Evolutionary conservation across 2,797 vertebrate species (phyloP), one percentile per base, ranked within the genome.

Genomic region (Pygocentrus nattereri): DNA sequence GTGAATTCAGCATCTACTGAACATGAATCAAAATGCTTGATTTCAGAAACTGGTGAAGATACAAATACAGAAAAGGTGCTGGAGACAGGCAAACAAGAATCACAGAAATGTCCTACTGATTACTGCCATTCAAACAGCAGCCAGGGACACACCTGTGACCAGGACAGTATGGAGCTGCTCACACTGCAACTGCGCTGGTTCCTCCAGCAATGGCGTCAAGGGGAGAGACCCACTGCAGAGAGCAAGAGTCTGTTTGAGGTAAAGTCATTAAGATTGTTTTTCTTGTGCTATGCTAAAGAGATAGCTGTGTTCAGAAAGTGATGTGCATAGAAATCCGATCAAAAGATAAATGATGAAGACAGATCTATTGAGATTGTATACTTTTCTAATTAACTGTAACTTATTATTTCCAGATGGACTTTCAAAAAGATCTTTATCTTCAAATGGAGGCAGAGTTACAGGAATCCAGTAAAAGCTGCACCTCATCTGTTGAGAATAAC

Each of bases 161-260:
- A 95, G 93, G 95, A 97, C 74, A 90, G 95, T 67, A 96, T 97
- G 75, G 92, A 95, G 78, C 91, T 94, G 64, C 95, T 98, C 27
- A 96, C 94, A 58, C 88, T 98, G 91, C 96, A 98, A 90, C 96
- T 99, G 80, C 94, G 96, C 73, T 96, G 96, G 95, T 95, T 98
- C 87, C 94, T 99, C 69, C 97, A 97, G 86, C 92, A 94, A 86
- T 98, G 97, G 96, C 93, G 93, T 68, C 94, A 95, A 86, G 94
- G 94, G 74, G 95, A 96, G 85, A 87, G 93, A 79, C 85, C 95
- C 50, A 92, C 91, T 76, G 91, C 47, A 0, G 95, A 97, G 38
- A 90, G 88, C 59, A 95, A 92, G 82, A 95, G 94, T 87, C 92
- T 95, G 78, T 89, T 95, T 80, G 95, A 99, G 97, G 97, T 98